Evolutionary conservation across 2,113 vertebrate species (phyloP), one percentile per base, ranked within the genome.

Genomic region (Callospermophilus lateralis): DNA sequence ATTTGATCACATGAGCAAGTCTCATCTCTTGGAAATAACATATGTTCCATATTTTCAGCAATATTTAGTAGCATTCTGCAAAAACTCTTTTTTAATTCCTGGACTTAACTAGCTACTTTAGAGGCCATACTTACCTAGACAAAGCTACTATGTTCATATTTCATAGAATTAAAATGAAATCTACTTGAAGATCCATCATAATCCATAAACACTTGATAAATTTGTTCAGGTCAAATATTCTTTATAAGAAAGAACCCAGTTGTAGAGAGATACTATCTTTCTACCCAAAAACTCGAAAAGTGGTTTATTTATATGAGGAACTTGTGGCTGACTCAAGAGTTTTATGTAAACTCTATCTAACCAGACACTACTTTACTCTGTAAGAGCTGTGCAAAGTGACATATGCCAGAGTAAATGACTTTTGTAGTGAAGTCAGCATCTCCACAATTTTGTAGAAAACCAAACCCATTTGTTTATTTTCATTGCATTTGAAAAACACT

Each of bases 381-480:
- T 48, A 85, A 78, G 17, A 80, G 4, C 11, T 79, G 4, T 48
- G 12, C 26, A 51, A 28, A 91, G n/a, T 92, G 68, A 86, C 93
- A 91, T 91, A 88, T 67, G 42, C 78, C 26, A 61, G 39, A 78
- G 72, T 70, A 94, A 96, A 83, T 94, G 84, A 72, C 53, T 74
- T 86, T 78, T 15, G 2, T 42, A 78, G 74, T 94, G 92, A 95
- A 96, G 15, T 93, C 83, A 95, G 70, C 58, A 86, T 73, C 77
- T 90, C 53, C 20, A 78, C 26, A 94, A 39, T 91, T 96, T 92
- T 94, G 74, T n/a, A 87, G 67, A 48, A 96, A 96, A 90, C 24
- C 37, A 96, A 95, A 70, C 39, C 26, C 48, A 78, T 95, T 94
- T 97, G 95, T 96, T 97, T 97, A 88, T 97, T 96, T 97, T 95